Evolutionary conservation across 2,888 invertebrate species (phyloP).

Genomic region (Drosophila robusta): DNA sequence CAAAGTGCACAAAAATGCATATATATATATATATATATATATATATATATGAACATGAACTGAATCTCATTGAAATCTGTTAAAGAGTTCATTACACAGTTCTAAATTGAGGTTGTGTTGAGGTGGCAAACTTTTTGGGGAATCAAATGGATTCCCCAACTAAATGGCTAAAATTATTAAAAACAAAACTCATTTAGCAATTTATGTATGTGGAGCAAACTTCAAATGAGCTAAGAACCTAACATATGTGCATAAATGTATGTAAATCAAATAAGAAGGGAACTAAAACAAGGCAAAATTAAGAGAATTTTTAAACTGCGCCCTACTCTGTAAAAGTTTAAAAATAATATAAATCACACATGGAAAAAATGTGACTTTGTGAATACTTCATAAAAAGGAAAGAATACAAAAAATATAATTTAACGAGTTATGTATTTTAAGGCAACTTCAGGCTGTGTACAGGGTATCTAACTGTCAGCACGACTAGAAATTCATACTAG

Average conservation of each 20-base stretch:
- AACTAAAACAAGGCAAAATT: neutral
- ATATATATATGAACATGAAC: constrained; percentile 2
- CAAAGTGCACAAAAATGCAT: neutral
- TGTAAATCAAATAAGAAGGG: constrained; percentile 8
- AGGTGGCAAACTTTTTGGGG: constrained; percentile 18
- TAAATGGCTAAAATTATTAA: neutral
- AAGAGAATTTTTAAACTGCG: too few species aligned
- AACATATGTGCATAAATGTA: neutral
- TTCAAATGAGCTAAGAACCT: constrained; percentile 6
- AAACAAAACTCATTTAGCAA: constrained; percentile 4
- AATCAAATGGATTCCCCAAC: constrained; percentile 1
- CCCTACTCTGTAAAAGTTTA: too few species aligned
- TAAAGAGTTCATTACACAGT: constrained; percentile 46
- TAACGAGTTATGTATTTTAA: too few species aligned
- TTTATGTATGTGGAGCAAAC: constrained; percentile 28
- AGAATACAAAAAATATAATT: too few species aligned
- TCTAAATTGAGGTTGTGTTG: constrained; percentile 43
- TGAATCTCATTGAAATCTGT: constrained; percentile 24
- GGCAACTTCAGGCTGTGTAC: too few species aligned
- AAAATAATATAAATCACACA: too few species aligned
- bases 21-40: neutral
- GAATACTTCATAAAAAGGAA: too few species aligned
- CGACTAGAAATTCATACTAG: too few species aligned
- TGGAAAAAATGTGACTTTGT: too few species aligned
- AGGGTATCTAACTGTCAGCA: too few species aligned